Percentiles rank a stretch among this genome's conserved stretches.
Evolutionary conservation across 2,113 vertebrate genomes (phyloP).

Genomic region (Lepisosteus osseus): DNA sequence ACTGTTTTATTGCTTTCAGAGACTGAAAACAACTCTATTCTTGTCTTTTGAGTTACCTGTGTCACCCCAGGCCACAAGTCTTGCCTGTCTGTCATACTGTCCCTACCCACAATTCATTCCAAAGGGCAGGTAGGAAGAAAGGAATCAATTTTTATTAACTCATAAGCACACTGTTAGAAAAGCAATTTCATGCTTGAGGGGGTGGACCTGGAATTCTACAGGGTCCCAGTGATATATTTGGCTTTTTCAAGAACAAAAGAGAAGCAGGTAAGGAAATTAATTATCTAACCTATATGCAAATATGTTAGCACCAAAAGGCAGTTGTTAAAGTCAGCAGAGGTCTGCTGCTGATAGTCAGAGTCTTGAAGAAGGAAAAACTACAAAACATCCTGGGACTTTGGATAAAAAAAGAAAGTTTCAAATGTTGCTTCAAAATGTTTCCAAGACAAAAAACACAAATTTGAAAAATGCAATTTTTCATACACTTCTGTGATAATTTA

Average conservation of each 20-base stretch:
- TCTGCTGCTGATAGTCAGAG: not conserved
- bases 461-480: too few species aligned
- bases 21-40: not conserved
- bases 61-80: conserved; percentile 2
- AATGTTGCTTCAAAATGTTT: too few species aligned
- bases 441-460: too few species aligned
- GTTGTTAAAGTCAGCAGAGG: not conserved
- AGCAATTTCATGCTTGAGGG: conserved; percentile 47
- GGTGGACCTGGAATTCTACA: conserved; percentile 26
- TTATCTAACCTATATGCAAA: conserved; percentile 44
- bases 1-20: conserved; percentile 8
- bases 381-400: conserved; percentile 7
- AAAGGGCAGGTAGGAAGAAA: conserved; percentile 24
- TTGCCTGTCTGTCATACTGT: conserved; percentile 12
- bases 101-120: conserved; percentile 16
- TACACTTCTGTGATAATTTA: too few species aligned
- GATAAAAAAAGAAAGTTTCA: not conserved
- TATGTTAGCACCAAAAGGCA: conserved; percentile 23
- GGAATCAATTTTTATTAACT: conserved; percentile 38
- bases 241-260: conserved; percentile 33
- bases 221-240: conserved; percentile 37
- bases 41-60: not conserved
- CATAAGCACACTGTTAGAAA: conserved; percentile 31
- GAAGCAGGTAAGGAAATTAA: conserved; percentile 40
- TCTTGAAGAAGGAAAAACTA: not conserved